A percentile compares a stretch with the other conserved stretches of the same genome.
Evolutionary conservation across 2,113 vertebrate species (phyloP).

Genomic region (Canis aureus): DNA sequence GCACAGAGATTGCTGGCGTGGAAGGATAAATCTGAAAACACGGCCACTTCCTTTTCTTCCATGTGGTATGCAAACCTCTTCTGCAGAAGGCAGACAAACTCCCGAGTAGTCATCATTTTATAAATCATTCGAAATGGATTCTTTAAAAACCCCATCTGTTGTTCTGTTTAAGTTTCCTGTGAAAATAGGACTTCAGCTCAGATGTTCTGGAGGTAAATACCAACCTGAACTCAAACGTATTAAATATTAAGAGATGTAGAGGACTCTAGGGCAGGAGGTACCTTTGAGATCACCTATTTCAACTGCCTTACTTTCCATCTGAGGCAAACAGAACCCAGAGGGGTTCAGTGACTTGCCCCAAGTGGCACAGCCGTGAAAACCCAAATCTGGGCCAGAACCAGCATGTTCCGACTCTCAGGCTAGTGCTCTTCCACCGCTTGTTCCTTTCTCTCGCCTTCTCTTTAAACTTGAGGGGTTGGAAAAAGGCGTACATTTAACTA

Average conservation of each 20-base stretch:
- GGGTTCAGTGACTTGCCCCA: neutral
- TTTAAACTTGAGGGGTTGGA: neutral
- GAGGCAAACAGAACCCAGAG: constrained; percentile 20
- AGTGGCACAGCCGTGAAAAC: neutral
- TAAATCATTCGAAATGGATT: constrained; percentile 76
- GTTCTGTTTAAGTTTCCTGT: constrained; percentile 72
- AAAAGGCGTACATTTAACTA: constrained; percentile 51
- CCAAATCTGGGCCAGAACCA: neutral
- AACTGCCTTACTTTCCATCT: constrained; percentile 20
- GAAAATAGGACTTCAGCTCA: constrained; percentile 65
- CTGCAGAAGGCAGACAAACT: constrained; percentile 66
- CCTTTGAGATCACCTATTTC: neutral
- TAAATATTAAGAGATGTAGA: constrained; percentile 41
- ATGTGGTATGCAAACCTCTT: constrained; percentile 55
- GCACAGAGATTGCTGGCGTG: neutral
- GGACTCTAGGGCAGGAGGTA: constrained; percentile 17
- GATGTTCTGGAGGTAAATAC: constrained; percentile 57
- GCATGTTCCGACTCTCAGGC: neutral
- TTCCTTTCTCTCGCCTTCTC: neutral
- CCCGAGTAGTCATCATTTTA: constrained; percentile 66
- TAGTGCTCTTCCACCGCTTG: neutral
- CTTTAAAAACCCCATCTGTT: constrained; percentile 79
- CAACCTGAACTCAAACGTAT: constrained; percentile 56
- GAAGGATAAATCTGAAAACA: constrained; percentile 62
- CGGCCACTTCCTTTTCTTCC: constrained; percentile 65